Evolutionary conservation across 1,140 invertebrate species (phyloP), one percentile per base, ranked within the genome.

Genomic region (Drosophila kanapiae): DNA sequence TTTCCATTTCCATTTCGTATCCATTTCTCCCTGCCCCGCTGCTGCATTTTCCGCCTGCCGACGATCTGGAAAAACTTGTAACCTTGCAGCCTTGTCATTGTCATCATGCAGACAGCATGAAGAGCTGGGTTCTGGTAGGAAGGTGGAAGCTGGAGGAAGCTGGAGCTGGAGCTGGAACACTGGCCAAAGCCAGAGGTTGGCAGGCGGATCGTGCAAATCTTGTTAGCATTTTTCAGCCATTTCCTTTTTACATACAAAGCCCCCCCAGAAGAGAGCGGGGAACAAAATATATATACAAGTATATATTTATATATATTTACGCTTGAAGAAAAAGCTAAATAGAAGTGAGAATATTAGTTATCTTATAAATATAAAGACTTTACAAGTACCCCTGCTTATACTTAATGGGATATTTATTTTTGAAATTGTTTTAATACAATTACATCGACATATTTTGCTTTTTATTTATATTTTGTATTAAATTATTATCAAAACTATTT

Each of bases 21-120:
- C 35, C 40, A 29, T 40, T 33, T 27, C 40, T 31, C 37, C 61
- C 14, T 33, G 11, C 16, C 18, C 49, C 49, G 49, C 53, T 56
- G 35, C 35, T 3, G 53, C 43, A 62, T 75, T 27, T 54, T 27
- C 31, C 47, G 8, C 59, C 18, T 13, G 40, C 43, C 45, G 29
- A 43, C 80, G 85, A 90, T 90, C 84, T 88, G 84, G 85, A 88
- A 90, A 88, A 88, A 88, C 84, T 88, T 88, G 84, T 88, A 88
- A 88, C 84, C 85, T 88, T 90, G 84, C 85, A 90, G 84, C 85
- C 84, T 88, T 88, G 85, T 88, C 84, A 83, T 79, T 78, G 77
- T 86, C 65, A 79, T 80, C 56, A 31, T 47, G 81, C 72, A 72
- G 82, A 72, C 70, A 60, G 70, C 43, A 29, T 42, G 23, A 49